Evolutionary conservation across 2,113 vertebrate species (phyloP).

Genomic region (Polypterus senegalus): DNA sequence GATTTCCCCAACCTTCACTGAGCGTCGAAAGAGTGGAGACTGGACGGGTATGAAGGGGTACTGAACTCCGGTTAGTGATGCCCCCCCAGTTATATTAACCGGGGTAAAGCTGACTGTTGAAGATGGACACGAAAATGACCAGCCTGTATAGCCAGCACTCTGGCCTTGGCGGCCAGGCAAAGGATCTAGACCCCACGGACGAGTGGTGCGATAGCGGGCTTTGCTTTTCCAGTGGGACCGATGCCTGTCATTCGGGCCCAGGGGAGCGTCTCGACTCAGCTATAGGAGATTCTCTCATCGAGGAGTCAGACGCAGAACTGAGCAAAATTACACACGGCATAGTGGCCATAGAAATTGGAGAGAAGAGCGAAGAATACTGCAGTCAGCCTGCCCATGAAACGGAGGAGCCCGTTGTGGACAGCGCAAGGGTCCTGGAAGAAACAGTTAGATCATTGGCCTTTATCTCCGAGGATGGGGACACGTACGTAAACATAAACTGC

Average conservation of each 20-base stretch:
- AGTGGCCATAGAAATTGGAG: slow-evolving; percentile 24
- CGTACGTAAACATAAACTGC: slow-evolving; percentile 34
- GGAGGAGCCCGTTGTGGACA: background rate
- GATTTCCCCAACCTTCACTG: too few species aligned
- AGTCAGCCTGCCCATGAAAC: background rate
- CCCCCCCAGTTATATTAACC: too few species aligned
- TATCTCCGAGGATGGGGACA: slow-evolving; percentile 60
- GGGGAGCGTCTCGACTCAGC: slow-evolving; percentile 34
- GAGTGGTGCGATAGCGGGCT: slow-evolving; percentile 66
- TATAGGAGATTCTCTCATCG: slow-evolving; percentile 34
- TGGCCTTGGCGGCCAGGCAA: background rate
- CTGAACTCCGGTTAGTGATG: too few species aligned
- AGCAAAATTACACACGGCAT: slow-evolving; percentile 26
- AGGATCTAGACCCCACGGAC: slow-evolving; percentile 18
- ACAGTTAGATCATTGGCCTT: slow-evolving; percentile 39
- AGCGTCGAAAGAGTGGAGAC: too few species aligned
- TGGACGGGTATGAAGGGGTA: too few species aligned
- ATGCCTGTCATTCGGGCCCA: slow-evolving; percentile 13
- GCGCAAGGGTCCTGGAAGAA: slow-evolving; percentile 15
- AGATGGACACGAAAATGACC: too few species aligned
- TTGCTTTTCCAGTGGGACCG: slow-evolving; percentile 42
- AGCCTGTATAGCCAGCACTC: too few species aligned
- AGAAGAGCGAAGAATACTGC: slow-evolving; percentile 12
- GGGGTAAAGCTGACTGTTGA: too few species aligned
- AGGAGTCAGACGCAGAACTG: slow-evolving; percentile 19